phyloP scores from a whole-genome alignment of 2,113 vertebrate species.

The Charina bottae region DNA sequence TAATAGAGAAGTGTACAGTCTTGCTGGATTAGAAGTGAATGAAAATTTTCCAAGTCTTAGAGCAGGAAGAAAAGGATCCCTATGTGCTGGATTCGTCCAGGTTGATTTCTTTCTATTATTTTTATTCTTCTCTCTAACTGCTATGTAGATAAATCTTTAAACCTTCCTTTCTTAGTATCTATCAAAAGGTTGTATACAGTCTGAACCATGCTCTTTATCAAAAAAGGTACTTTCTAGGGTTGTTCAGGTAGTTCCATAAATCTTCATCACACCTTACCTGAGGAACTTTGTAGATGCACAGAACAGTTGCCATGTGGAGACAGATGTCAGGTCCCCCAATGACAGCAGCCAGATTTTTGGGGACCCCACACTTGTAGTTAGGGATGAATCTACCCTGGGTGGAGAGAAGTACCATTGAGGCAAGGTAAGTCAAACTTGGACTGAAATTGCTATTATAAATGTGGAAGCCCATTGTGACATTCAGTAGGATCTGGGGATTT shows the following conservation, averaged over 20 bases:
- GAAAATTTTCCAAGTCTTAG: neutral
- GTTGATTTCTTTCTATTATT: neutral
- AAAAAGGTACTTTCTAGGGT: neutral
- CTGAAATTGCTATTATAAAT: neutral
- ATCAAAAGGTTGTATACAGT: neutral
- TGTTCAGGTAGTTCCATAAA: neutral
- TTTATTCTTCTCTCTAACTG: neutral
- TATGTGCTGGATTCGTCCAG: neutral
- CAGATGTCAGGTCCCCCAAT: neutral
- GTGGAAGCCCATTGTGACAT: neutral
- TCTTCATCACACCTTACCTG: neutral
- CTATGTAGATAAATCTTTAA: neutral
- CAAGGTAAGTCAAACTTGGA: neutral
- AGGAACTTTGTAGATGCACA: neutral
- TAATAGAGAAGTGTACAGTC: neutral
- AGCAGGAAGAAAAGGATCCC: neutral
- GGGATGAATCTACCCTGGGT: neutral
- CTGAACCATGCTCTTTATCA: neutral
- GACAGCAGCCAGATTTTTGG: neutral
- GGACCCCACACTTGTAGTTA: neutral
- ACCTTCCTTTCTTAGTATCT: neutral
- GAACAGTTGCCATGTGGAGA: neutral
- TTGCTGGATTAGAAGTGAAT: neutral
- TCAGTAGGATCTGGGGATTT: neutral
- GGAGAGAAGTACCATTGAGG: neutral